Base-by-base conservation (phyloP, 2,888 invertebrate species). In the Deilephila porcellus region DNA sequence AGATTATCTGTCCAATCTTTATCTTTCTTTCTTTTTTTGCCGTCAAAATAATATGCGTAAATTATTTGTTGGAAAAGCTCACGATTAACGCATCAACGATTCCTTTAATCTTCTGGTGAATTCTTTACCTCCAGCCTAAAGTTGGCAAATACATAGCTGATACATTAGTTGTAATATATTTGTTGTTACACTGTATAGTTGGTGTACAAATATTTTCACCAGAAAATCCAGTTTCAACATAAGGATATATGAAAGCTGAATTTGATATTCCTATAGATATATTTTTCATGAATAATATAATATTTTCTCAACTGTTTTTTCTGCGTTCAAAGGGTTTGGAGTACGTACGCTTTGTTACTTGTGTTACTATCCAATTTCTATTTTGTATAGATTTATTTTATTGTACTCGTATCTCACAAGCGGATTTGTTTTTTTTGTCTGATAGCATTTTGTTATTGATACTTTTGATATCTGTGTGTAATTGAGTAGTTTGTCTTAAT, bases 311-410 rank as follows among this genome's bases (percentile, higher is more conserved):
- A 45, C 67, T 45, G 19, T 67, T 67, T 52, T 72, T 63, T 72
- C 56, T 72, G 53, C 59, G 62, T 72, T 53, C 62, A 72, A 72
- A 72, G 63, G 29, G 20, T 45, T 53, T 32, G 6, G 25, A 52
- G 52, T 67, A 67, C 19, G 52, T 67, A 67, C 7, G 67, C 67
- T 67, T 67, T 67, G 67, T 67, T 67, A 67, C 25, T 67, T 67
- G 67, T 67, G 67, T 67, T 67, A 67, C 67, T 52, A 32, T 34
- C 63, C 25, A 72, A 53, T 63, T 72, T 64, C 20, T 56, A 56
- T 63, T 53, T 34, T 19, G 62, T 56, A 64, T 29, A 34, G 17
- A 64, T 72, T 72, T 72, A 63, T 72, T 72, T 72, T 72, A 72
- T 72, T 63, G 53, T 25, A 25, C 25, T 25, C 25, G 25, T 63